Percentiles rank a stretch among this genome's conserved stretches.
Evolutionary conservation across 2,797 vertebrate species (phyloP).

Genomic region (Melanotaenia parkinsoni): DNA sequence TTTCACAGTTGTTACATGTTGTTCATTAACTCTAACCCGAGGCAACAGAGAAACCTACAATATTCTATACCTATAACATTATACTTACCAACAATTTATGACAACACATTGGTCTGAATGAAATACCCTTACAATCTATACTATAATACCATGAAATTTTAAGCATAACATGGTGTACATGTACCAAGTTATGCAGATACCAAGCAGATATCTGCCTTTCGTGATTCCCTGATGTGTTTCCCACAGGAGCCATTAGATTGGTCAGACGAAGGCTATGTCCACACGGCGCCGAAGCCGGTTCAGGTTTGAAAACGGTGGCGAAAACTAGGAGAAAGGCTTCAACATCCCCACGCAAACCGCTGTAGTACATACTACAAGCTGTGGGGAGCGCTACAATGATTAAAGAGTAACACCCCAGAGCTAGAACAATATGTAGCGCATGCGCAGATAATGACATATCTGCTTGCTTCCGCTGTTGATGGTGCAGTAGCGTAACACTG

Average conservation of each 20-base stretch:
- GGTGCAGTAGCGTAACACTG: too few species aligned
- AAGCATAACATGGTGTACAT: neutral
- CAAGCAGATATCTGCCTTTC: neutral
- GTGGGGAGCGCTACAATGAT: too few species aligned
- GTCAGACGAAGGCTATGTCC: too few species aligned
- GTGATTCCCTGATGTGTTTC: neutral
- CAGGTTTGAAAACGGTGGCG: too few species aligned
- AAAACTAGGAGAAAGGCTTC: too few species aligned
- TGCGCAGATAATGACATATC: too few species aligned
- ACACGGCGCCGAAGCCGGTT: too few species aligned
- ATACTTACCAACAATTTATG: neutral
- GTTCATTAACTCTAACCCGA: neutral
- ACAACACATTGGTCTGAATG: neutral
- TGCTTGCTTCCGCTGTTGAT: too few species aligned
- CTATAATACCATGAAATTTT: neutral
- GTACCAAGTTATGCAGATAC: neutral
- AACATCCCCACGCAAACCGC: too few species aligned
- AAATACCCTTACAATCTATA: neutral
- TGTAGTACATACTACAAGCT: too few species aligned
- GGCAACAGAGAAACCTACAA: neutral
- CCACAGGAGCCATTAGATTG: neutral
- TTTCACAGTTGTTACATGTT: conserved; percentile 1
- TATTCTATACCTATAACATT: neutral
- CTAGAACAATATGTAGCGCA: too few species aligned
- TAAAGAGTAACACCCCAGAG: too few species aligned